phyloP scores from a whole-genome alignment of 2,113 vertebrate species.

The Mirza zaza region DNA sequence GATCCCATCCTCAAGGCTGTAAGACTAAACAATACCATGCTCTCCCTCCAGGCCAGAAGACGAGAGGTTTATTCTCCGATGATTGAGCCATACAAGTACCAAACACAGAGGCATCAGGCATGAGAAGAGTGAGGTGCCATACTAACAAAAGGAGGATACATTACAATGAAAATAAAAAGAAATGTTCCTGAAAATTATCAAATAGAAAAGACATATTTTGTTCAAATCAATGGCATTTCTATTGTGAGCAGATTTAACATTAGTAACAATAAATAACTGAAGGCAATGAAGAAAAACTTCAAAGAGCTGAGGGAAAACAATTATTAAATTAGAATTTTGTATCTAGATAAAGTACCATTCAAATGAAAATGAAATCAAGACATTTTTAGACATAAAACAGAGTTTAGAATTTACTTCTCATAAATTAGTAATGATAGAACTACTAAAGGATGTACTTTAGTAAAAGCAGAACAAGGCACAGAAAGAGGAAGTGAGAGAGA shows the following conservation, averaged over 20 bases:
- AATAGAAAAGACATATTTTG: neutral
- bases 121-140: neutral
- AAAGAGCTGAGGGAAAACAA: neutral
- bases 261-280: neutral
- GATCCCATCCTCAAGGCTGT: neutral
- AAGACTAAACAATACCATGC: neutral
- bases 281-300: neutral
- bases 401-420: neutral
- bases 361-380: neutral
- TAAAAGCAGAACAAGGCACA: neutral
- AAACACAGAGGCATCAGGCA: rapidly evolving
- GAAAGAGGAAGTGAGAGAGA: neutral
- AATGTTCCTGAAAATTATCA: neutral
- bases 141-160: neutral
- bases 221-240: neutral
- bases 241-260: neutral
- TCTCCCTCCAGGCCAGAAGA: neutral
- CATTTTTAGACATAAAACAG: neutral
- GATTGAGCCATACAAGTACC: neutral
- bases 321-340: neutral
- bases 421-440: neutral
- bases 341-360: neutral
- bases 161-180: neutral
- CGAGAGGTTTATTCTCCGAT: neutral
- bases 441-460: neutral